These are phyloP conservation scores for Azemiops feae DNA, from an alignment of 2,113 vertebrate species.

Conservation along the genomic window DNA sequence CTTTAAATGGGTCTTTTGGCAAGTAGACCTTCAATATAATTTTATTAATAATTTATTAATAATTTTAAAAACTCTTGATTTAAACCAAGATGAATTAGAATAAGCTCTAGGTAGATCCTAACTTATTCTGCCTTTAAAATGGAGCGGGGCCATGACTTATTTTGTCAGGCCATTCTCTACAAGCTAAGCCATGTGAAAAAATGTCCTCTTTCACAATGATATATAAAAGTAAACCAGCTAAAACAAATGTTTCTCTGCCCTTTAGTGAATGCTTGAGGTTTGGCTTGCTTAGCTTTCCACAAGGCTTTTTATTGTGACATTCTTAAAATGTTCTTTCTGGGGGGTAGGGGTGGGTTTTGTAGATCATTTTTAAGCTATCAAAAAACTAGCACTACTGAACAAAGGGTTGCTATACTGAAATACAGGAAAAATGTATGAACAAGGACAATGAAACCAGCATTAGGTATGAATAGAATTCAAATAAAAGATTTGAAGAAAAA, in stretches of 20 bases:
- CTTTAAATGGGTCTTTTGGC: fast-evolving
- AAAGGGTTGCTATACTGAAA: constrained; percentile 26
- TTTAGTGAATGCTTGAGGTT: constrained; percentile 45
- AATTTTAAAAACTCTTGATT: background rate
- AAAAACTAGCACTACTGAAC: constrained; percentile 36
- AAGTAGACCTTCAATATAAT: background rate
- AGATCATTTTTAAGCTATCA: constrained; percentile 59
- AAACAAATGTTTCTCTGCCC: constrained; percentile 46
- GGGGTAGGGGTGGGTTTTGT: background rate
- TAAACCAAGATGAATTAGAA: background rate
- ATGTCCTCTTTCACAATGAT: constrained; percentile 13
- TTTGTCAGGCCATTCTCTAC: constrained; percentile 15
- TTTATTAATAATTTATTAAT: too few relatives aligned
- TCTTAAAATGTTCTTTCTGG: constrained; percentile 52
- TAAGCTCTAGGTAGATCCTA: constrained; percentile 25
- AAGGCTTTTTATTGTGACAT: constrained; percentile 42
- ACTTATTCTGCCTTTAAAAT: constrained; percentile 13
- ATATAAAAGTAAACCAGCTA: constrained; percentile 34
- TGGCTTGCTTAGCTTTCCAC: constrained; percentile 21
- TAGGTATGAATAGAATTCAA: background rate
- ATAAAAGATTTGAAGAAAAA: background rate
- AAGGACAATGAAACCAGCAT: constrained; percentile 19
- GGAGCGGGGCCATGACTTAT: constrained; percentile 1
- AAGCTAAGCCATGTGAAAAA: constrained; percentile 30
- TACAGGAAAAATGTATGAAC: constrained; percentile 38